A percentile compares a stretch with the other conserved stretches of the same genome.
Evolutionary conservation across 2,113 vertebrate genomes (phyloP).

Genomic region (Antennarius striatus): DNA sequence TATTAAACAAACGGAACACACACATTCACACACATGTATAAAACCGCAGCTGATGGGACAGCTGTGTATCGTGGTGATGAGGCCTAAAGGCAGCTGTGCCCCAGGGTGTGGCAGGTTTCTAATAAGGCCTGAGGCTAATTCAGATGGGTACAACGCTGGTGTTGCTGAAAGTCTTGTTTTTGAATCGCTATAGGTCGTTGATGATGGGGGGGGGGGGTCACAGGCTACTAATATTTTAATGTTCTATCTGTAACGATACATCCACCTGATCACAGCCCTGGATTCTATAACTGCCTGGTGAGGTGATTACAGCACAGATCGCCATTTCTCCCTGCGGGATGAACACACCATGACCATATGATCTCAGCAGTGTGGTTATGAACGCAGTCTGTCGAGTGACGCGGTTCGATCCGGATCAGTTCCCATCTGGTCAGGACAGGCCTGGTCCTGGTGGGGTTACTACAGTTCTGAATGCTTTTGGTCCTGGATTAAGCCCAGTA

Average conservation of each 20-base stretch:
- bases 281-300: constrained; percentile 59
- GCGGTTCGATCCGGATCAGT: constrained; percentile 66
- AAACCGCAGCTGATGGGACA: constrained; percentile 75
- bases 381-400: constrained; percentile 64
- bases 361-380: constrained; percentile 68
- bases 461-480: constrained; percentile 70
- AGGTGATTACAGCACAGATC: constrained; percentile 61
- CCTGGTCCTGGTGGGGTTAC: constrained; percentile 60
- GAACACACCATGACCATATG: constrained; percentile 71
- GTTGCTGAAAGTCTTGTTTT: constrained; percentile 34
- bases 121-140: constrained; percentile 76
- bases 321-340: constrained; percentile 48
- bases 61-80: constrained; percentile 75
- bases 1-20: constrained; percentile 75
- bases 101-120: constrained; percentile 74
- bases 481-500: constrained; percentile 71
- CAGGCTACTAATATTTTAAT: constrained; percentile 16
- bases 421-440: constrained; percentile 54
- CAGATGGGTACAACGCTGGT: constrained; percentile 64
- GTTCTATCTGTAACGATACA: constrained; percentile 51
- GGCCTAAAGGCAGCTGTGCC: constrained; percentile 67
- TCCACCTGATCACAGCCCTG: constrained; percentile 66
- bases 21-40: constrained; percentile 79
- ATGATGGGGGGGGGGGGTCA: constrained; percentile 35
- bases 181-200: constrained; percentile 36